Conservation (phyloP, 2,113 vertebrate genomes). For the Bufo gargarizans region DNA sequence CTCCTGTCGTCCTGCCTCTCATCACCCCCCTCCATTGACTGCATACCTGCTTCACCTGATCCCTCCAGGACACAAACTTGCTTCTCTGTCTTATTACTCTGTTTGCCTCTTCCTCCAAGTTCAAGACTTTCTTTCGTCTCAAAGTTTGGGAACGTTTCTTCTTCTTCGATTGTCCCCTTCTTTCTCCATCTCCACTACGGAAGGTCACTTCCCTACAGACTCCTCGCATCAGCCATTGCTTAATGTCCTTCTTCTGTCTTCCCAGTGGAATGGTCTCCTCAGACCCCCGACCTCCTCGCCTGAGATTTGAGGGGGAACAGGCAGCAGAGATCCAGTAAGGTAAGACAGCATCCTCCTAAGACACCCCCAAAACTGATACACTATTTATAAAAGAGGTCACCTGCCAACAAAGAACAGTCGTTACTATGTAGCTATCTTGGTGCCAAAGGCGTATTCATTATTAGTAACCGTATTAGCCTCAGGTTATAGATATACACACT, state of each 20-base stretch:
- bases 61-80: constrained; percentile 6
- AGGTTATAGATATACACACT: too few species aligned
- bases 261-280: constrained; percentile 46
- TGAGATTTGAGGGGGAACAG: constrained; percentile 29
- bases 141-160: not conserved
- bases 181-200: not conserved
- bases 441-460: not conserved
- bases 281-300: constrained; percentile 34
- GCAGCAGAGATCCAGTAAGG: constrained; percentile 19
- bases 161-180: not conserved
- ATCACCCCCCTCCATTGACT: constrained; percentile 1
- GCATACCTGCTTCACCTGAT: constrained; percentile 49
- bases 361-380: not conserved
- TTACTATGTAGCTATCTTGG: not conserved
- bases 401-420: not conserved
- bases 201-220: not conserved
- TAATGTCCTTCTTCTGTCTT: not conserved
- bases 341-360: not conserved
- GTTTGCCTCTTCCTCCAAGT: not conserved
- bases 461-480: not conserved
- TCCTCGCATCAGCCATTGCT: not conserved
- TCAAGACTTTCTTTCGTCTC: not conserved
- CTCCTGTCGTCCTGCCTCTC: not conserved
- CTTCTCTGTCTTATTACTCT: not conserved
- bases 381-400: not conserved